Conservation (phyloP, 2,888 invertebrate species). For the Oegoconia quadripuncta region DNA sequence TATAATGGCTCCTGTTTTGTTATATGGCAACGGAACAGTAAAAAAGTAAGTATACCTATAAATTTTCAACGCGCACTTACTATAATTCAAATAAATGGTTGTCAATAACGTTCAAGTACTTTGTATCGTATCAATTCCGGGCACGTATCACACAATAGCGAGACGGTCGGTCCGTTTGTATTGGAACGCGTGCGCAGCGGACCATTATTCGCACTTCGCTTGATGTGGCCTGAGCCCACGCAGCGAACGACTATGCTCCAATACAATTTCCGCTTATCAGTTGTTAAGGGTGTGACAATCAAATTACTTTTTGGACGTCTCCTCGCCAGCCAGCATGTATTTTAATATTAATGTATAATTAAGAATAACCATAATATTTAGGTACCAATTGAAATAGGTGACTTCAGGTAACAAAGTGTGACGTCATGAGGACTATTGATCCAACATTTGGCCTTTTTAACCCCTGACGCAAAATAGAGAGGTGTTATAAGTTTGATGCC, state of each 20-base stretch:
- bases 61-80: background rate
- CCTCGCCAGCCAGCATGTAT: too few species aligned
- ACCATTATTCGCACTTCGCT: conserved; percentile 40
- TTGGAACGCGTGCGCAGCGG: conserved; percentile 31
- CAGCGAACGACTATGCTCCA: conserved; percentile 19
- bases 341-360: too few species aligned
- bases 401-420: too few species aligned
- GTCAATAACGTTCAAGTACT: conserved; percentile 10
- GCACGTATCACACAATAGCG: conserved; percentile 44
- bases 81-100: conserved; percentile 11
- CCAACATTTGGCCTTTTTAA: too few species aligned
- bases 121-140: conserved; percentile 38
- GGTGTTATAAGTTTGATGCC: too few species aligned
- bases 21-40: too few species aligned
- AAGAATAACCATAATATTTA: too few species aligned
- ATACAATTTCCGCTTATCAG: conserved; percentile 25
- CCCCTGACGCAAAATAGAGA: too few species aligned
- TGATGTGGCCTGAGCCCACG: conserved; percentile 25
- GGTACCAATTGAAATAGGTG: too few species aligned
- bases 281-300: conserved; percentile 22
- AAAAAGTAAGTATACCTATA: background rate
- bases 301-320: conserved; percentile 13
- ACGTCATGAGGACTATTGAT: too few species aligned
- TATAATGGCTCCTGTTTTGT: too few species aligned
- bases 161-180: conserved; percentile 33